Percentiles rank a stretch among this genome's conserved stretches.
phyloP scores from a whole-genome alignment of 2,113 vertebrate species.

The Mohoua ochrocephala region DNA sequence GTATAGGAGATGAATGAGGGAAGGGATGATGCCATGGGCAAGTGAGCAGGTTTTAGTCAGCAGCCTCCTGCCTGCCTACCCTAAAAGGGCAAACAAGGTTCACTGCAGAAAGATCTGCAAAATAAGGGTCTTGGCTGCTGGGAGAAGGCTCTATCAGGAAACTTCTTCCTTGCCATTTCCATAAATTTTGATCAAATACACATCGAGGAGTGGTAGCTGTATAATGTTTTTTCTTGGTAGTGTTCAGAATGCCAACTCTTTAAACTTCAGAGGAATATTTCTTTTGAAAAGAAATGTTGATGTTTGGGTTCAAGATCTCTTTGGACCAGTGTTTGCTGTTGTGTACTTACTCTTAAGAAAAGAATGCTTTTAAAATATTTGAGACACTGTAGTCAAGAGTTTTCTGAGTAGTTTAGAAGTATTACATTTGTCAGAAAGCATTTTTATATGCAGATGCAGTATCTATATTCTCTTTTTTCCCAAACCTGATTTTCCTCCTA shows the following conservation, averaged over 20 bases:
- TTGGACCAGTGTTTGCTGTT: not conserved
- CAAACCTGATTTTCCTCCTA: not conserved
- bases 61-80: not conserved
- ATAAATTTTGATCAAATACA: not conserved
- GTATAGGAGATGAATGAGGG: not conserved
- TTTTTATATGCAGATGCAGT: not conserved
- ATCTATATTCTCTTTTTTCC: not conserved
- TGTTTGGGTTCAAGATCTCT: not conserved
- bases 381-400: not conserved
- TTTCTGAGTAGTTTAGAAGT: not conserved
- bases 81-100: not conserved
- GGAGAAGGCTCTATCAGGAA: not conserved
- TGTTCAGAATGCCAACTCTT: not conserved
- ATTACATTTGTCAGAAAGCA: not conserved
- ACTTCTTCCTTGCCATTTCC: not conserved
- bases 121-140: not conserved
- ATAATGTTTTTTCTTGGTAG: not conserved
- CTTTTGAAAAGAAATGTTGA: not conserved
- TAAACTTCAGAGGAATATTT: not conserved
- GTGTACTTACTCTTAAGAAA: not conserved
- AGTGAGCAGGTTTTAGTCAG: not conserved
- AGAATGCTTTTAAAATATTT: not conserved
- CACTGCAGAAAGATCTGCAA: not conserved
- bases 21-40: not conserved
- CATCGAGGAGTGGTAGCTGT: not conserved